Conservation (phyloP, 2,888 invertebrate species). For the Nycteola revayana region DNA sequence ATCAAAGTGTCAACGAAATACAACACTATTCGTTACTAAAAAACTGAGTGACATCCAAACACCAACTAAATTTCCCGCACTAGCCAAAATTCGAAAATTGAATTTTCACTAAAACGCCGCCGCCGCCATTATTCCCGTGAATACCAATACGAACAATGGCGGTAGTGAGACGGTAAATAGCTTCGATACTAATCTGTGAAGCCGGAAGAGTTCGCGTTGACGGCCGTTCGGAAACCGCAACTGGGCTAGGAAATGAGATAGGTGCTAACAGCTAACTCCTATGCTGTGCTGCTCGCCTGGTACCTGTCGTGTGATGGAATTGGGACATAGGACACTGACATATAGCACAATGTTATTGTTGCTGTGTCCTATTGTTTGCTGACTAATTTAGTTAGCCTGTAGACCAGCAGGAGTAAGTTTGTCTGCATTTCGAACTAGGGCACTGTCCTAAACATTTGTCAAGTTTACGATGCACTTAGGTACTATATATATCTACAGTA, state of each 20-base stretch:
- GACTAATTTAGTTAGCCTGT: conserved; percentile 26
- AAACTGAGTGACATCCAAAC: no score
- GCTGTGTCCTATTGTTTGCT: conserved; percentile 16
- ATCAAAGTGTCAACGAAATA: no score
- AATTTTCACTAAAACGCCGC: conserved; percentile 23
- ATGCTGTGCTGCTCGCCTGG: conserved; percentile 40
- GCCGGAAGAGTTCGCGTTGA: conserved; percentile 74
- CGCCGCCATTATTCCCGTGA: conserved; percentile 36
- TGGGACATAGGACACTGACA: conserved; percentile 27
- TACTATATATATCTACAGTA: no score
- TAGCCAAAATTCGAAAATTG: conserved; percentile 26
- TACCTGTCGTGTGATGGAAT: conserved; percentile 36
- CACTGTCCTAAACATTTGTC: no score
- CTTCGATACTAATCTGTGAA: conserved; percentile 78
- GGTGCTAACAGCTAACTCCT: conserved; percentile 62
- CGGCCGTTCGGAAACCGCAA: conserved; percentile 76
- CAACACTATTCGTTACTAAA: no score
- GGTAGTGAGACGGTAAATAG: conserved; percentile 69
- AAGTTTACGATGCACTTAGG: no score
- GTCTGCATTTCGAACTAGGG: no score
- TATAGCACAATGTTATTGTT: conserved; percentile 21
- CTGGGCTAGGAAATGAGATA: conserved; percentile 82
- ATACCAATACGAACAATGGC: conserved; percentile 68
- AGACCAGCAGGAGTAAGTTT: conserved; percentile 1
- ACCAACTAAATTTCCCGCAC: background rate